A percentile compares a stretch with the other conserved stretches of the same genome.
Evolutionary conservation across 2,888 invertebrate species (phyloP).

Genomic region (Ormyrus nitidulus): DNA sequence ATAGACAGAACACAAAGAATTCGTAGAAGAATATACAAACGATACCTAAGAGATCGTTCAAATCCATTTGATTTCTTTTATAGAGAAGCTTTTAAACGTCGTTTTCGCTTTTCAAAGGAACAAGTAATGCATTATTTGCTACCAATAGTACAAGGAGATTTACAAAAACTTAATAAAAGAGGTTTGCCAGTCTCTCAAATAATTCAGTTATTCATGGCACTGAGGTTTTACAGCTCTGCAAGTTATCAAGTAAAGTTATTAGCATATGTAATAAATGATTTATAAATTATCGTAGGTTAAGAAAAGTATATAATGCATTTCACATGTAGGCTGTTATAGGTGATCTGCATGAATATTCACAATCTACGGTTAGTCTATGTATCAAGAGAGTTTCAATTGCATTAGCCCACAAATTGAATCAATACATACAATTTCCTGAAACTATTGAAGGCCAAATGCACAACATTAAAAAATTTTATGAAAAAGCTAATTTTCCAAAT

Average conservation of each 20-base stretch:
- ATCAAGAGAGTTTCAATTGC: background rate
- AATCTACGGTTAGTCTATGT: background rate
- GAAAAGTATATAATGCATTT: background rate
- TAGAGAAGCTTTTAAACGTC: background rate
- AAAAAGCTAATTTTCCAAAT: background rate
- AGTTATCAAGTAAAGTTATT: background rate
- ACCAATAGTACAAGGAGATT: background rate
- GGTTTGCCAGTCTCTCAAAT: background rate
- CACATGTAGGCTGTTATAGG: background rate
- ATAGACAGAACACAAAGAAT: background rate
- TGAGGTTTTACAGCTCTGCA: background rate
- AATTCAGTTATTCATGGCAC: background rate
- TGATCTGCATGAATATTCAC: background rate
- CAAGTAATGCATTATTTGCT: background rate
- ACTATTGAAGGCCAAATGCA: background rate
- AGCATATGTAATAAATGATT: too few species aligned
- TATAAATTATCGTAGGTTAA: too few species aligned
- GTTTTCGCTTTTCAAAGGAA: background rate
- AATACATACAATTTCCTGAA: background rate
- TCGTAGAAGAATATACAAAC: background rate
- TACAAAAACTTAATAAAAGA: background rate
- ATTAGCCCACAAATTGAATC: background rate
- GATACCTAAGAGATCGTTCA: background rate
- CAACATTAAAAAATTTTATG: background rate
- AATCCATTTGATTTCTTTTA: slow-evolving; percentile 2